Base-by-base conservation (phyloP, 30 jellyfish, hydroid and myxozoan genomes). In the Aurelia coerulea region DNA sequence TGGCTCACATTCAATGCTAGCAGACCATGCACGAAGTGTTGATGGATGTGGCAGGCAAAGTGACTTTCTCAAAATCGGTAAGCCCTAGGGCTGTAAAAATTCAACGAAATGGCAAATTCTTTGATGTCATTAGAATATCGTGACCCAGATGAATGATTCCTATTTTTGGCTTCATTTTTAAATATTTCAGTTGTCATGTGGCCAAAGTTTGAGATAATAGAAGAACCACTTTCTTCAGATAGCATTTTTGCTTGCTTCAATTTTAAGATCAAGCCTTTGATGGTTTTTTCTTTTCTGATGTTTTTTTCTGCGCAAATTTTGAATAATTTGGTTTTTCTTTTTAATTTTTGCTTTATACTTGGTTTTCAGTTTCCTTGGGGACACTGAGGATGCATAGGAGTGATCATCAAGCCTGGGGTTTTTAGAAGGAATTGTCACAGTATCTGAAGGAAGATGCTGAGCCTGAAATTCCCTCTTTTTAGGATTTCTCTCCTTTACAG, bases 31-130 rank as follows among this genome's bases (percentile, higher is more conserved):
- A 17, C 82, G 66, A 16, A 79, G 18, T 10, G 67, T 62, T 17
- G 84, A 31, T 60, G 90, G 82, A 46, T 79, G 90, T 3, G 90
- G 83, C 34, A 79, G 90, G 64, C 46, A 63, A 35, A 79, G 68
- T 4, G 68, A 29, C 67, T 58, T 31, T 62, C 92, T 70, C 6
- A 73, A 29, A 31, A 71, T 15, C 54, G 37, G 60, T 73, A 84
- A 13, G 86, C 92, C 15, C 78, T 56, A 5, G 76, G 78, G 78
- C 78, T 68, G 77, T 82, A 56, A 63, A 50, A 82, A 32, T 68
- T 9, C 74, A 80, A 33, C 2, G 92, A 50, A 33, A 69, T 17
- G 52, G 92, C 92, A 82, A 82, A 54, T 42, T 82, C 77, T 34
- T 82, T 70, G 15, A 67, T 56, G 1, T 82, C 85, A 10, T 68